A percentile compares a stretch with the other conserved stretches of the same genome.
These are phyloP conservation scores for Darevskia mixta DNA, from an alignment of 2,797 vertebrate genomes.

Conservation along the genomic window DNA sequence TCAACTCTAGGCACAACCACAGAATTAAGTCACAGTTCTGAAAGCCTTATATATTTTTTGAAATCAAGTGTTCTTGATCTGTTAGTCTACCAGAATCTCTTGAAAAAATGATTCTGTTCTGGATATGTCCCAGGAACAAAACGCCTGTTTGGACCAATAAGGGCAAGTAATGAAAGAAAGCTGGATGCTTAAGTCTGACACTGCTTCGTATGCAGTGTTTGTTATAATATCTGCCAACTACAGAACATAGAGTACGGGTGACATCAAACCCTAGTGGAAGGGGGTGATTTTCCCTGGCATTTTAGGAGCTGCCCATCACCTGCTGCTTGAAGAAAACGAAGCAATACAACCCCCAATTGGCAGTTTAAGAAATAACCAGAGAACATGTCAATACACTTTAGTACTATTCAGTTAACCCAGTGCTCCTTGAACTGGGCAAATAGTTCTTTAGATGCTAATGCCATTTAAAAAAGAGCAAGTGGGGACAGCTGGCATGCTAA, in stretches of 20 bases:
- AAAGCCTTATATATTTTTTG: neutral
- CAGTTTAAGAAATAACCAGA: neutral
- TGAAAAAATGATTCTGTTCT: neutral
- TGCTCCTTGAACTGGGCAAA: neutral
- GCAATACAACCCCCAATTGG: neutral
- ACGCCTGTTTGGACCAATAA: neutral
- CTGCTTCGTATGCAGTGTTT: neutral
- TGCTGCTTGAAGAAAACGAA: neutral
- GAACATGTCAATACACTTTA: neutral
- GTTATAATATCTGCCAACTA: neutral
- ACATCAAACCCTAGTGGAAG: neutral
- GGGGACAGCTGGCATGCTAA: neutral
- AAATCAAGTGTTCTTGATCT: slow-evolving; percentile 22
- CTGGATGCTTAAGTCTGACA: neutral
- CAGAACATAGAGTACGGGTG: neutral
- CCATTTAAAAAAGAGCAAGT: neutral
- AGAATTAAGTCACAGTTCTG: slow-evolving; percentile 15
- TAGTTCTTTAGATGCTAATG: too few relatives aligned
- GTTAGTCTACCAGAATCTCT: neutral
- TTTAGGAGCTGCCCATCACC: neutral
- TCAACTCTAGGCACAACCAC: neutral
- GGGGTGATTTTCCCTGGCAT: too few relatives aligned
- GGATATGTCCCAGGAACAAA: neutral
- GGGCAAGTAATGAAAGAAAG: neutral
- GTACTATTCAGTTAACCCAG: neutral